Evolutionary conservation across 2,113 vertebrate genomes (phyloP).

Genomic region (Hoplias malabaricus): DNA sequence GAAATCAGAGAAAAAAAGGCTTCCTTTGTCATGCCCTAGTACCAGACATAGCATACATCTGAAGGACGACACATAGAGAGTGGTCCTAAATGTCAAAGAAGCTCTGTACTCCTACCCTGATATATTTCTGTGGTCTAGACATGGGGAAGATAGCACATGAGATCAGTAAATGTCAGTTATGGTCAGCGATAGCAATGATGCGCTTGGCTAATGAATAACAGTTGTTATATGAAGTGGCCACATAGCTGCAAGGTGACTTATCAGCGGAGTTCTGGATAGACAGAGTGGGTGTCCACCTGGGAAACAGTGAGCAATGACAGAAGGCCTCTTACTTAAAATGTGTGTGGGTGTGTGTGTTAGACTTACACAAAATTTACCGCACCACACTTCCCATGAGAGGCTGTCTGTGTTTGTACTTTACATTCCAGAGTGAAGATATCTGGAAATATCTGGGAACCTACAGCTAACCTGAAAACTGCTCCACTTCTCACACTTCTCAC

Average conservation of each 20-base stretch:
- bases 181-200: conserved; percentile 8
- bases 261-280: conserved; percentile 48
- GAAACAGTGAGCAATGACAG: conserved; percentile 48
- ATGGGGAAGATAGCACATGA: neutral
- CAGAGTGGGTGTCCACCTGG: conserved; percentile 54
- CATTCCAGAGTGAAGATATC: conserved; percentile 49
- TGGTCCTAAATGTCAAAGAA: neutral
- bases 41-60: neutral
- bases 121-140: conserved; percentile 3
- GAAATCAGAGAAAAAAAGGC: neutral
- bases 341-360: conserved; percentile 33
- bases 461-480: conserved; percentile 40
- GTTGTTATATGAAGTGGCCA: conserved; percentile 14
- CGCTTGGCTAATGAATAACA: conserved; percentile 28
- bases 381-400: conserved; percentile 50
- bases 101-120: neutral
- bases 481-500: conserved; percentile 31
- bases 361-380: conserved; percentile 56
- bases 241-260: conserved; percentile 51
- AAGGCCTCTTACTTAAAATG: conserved; percentile 54
- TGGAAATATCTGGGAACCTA: conserved; percentile 43
- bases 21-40: neutral
- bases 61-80: neutral
- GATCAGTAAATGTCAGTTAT: conserved; percentile 36
- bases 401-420: conserved; percentile 54